Base-by-base conservation (phyloP, 1,140 invertebrate species). In the Drosophila miranda region DNA sequence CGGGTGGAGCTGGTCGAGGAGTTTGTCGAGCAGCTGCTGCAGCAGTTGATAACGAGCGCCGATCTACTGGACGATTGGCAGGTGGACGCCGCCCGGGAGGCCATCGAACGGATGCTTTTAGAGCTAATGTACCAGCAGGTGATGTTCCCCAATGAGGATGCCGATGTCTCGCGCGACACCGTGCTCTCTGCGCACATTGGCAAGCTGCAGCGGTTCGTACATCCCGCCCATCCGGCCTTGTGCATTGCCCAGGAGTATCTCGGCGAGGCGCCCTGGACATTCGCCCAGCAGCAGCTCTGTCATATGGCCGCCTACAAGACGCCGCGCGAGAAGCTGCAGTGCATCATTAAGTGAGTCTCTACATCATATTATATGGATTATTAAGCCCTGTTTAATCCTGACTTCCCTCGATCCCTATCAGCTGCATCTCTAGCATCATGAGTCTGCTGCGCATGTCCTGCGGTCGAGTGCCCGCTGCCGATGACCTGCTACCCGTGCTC, bases 111-210 rank as follows among this genome's bases (percentile, higher is more conserved):
- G 34, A 94, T 94, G 8, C 93, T 97, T 1, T 98, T 99, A 93
- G 96, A 95, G 23, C 93, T 96, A 19, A 96, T 99, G 41, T 99
- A 99, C 92, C 94, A 95, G 23, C 94, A 97, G 90, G 97, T 98
- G 34, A 93, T 99, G 83, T 99, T 98, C 92, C 98, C 98, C 6
- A 99, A 99, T 92, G 97, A 97, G 3, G 98, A 99, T 90, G 98
- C 96, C 0, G 98, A 99, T 92, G 93, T 98, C 50, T 94, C 96
- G 54, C 92, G 98, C 57, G 98, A 99, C 90, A 95, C 96, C 95
- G 94, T 99, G 45, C 92, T 99, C 5, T 94, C 95, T 58, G 96
- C 98, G 75, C 97, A 99, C 90, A 97, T 99, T 56, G 94, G 94
- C 66, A 97, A 97, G 78, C 92, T 99, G 70, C 93, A 95, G 6